Evolutionary conservation across 2,888 invertebrate species (phyloP), one percentile per base, ranked within the genome.

Genomic region (Aspidiotus rigidus): DNA sequence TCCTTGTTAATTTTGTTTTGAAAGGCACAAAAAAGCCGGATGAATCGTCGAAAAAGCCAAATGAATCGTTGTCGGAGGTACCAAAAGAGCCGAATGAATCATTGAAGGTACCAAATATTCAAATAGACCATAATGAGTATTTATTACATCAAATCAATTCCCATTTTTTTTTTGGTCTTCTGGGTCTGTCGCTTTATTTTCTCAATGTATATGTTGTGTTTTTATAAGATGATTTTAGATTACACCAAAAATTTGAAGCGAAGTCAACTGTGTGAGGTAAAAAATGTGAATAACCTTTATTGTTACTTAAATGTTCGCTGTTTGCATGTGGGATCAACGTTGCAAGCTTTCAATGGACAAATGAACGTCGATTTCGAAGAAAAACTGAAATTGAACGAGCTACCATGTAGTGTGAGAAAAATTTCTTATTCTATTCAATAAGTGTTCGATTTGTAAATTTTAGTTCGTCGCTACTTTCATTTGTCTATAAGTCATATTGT

Each of bases 181-280:
- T 17, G 17, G 7, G 9, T 55, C 10, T 55, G 55, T 59, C 17
- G 16, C 59, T 59, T 17, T 59, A 15, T 59, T 59, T 59, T 59
- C 59, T 59, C 16, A 39, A 49, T 49, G 49, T 49, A 40, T 40
- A 61, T 40, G 61, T 61, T 61, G 61, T 61, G 61, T 61, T 61
- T 61, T 61, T 7, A 61, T 40, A 6, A 61, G 61, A 41, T 61
- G 61, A 61, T 61, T 41, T 39, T 61, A 40, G 41, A 60, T 16
- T 60, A 61, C 61, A 61, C 11, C 10, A 15, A 61, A 61, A 61
- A 61, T 40, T 61, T 40, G 16, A 57, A 16, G 16, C 15, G 53
- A 15, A 53, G 15, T 13, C 53, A 53, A 53, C 53, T 53, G 13
- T 53, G 15, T 53, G 15, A 13, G 53, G 53, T 53, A 15, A 53